Evolutionary conservation across 2,797 vertebrate species (phyloP), one percentile per base, ranked within the genome.

Genomic region (Caiman crocodilus): DNA sequence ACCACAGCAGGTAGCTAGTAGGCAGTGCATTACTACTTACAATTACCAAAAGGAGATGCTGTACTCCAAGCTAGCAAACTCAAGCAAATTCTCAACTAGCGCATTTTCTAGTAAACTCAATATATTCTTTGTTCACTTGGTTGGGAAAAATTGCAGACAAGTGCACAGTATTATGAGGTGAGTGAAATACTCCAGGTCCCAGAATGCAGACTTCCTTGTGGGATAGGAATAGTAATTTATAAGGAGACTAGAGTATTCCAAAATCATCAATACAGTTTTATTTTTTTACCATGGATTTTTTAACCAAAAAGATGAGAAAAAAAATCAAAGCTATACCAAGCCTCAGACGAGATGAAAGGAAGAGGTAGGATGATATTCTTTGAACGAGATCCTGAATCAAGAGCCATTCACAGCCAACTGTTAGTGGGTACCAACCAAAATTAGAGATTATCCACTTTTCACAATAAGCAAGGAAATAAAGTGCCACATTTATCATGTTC

Each of bases 21-120:
- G 28, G 13, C 55, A 76, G 14, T 18, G 10, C 55, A 50, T 79
- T 25, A 2, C 18, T 75, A 35, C 25, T 42, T 42, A 73, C 15
- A 16, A 10, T 15, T 73, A 35, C 23, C 25, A 55, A 84, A 12
- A 74, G 2, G 6, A 25, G 7, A 11, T 1, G 0, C 15, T 78
- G 11, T 42, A 57, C 28, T 74, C 18, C 21, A 11, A 79, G 57
- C 17, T 85, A 87, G 75, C 1, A 1, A 6, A 69, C 5, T 20
- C n/a, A 21, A 10, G 17, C 76, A 74, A 35, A 58, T 4, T 76
- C 63, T 75, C 71, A 76, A 15, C 59, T 59, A 42, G 55, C 0
- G 1, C 42, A 63, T 18, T 4, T 11, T 9, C 21, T 32, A 21
- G 32, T 64, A 88, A 83, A 4, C 2, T 28, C 74, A 63, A 73